Percentiles rank a stretch among this genome's conserved stretches.
Conservation (phyloP, 1,140 invertebrate genomes). For the Apis dorsata region DNA sequence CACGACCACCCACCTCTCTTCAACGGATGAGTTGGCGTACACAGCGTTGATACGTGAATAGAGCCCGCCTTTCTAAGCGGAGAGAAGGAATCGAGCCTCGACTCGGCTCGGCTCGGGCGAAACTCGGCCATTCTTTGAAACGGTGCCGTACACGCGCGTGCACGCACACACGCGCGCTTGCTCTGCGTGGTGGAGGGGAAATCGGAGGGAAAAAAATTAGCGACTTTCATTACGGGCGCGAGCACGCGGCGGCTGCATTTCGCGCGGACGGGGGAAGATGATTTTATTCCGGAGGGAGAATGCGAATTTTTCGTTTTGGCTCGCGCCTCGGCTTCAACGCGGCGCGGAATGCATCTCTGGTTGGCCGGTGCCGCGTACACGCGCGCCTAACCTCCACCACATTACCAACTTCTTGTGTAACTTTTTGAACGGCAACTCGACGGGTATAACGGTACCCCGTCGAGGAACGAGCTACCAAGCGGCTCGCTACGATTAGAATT, state of each 20-base stretch:
- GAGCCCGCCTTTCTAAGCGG: slow-evolving; percentile 24
- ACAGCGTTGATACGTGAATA: not conserved
- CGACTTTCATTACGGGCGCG: slow-evolving; percentile 35
- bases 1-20: not conserved
- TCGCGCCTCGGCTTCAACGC: not conserved
- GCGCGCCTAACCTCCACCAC: slow-evolving; percentile 12
- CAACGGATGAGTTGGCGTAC: not conserved
- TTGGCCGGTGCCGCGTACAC: not conserved
- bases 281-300: not conserved
- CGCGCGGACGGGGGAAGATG: not conserved
- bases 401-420: slow-evolving; percentile 53
- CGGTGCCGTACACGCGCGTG: not conserved
- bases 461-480: not conserved
- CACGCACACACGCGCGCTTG: no score
- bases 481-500: slow-evolving; percentile 39
- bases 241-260: slow-evolving; percentile 9
- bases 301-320: slow-evolving; percentile 24
- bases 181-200: not conserved
- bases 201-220: slow-evolving; percentile 25
- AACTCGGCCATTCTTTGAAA: slow-evolving; percentile 48
- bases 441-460: slow-evolving; percentile 45
- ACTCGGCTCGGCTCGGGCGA: not conserved
- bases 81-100: slow-evolving; percentile 13
- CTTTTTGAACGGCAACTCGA: slow-evolving; percentile 29
- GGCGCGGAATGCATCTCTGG: not conserved